Conservation (phyloP, 2,888 invertebrate genomes). For the Sesamia inferens region DNA sequence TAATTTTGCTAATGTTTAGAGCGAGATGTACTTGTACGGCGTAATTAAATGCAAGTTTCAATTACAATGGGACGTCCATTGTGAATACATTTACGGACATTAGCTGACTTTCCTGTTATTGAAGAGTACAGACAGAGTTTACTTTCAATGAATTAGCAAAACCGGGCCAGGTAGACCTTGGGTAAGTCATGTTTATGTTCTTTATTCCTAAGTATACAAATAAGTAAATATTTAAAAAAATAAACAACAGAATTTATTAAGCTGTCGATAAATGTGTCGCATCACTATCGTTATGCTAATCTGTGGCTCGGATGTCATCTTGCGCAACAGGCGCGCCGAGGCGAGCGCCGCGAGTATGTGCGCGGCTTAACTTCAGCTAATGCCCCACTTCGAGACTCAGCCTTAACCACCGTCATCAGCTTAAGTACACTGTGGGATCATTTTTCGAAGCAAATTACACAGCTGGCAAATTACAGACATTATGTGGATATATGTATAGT, state of each 20-base stretch:
- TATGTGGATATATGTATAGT: conserved; percentile 54
- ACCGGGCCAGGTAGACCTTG: not conserved
- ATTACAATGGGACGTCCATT: conserved; percentile 25
- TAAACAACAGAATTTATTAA: conserved; percentile 10
- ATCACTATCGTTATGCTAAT: conserved; percentile 86
- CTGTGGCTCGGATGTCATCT: conserved; percentile 87
- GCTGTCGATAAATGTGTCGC: conserved; percentile 62
- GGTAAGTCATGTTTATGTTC: not conserved
- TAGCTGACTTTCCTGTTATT: not conserved
- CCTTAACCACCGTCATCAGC: conserved; percentile 71
- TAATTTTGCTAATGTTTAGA: conserved; percentile 52
- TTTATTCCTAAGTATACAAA: not conserved
- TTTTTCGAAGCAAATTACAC: conserved; percentile 69
- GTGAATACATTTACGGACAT: conserved; percentile 7
- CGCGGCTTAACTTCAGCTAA: conserved; percentile 83
- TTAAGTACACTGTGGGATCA: conserved; percentile 63
- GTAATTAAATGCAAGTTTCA: conserved; percentile 39
- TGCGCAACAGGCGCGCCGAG: conserved; percentile 86
- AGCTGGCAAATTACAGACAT: conserved; percentile 63
- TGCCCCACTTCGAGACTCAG: conserved; percentile 77
- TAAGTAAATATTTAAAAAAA: not conserved
- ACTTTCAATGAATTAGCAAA: not conserved
- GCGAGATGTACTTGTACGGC: conserved; percentile 18
- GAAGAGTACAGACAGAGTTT: too few species aligned
- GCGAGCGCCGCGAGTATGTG: conserved; percentile 80